A percentile compares a stretch with the other conserved stretches of the same genome.
phyloP scores from a whole-genome alignment of 2,888 invertebrate species.

The Cecidostiba fungosa region DNA sequence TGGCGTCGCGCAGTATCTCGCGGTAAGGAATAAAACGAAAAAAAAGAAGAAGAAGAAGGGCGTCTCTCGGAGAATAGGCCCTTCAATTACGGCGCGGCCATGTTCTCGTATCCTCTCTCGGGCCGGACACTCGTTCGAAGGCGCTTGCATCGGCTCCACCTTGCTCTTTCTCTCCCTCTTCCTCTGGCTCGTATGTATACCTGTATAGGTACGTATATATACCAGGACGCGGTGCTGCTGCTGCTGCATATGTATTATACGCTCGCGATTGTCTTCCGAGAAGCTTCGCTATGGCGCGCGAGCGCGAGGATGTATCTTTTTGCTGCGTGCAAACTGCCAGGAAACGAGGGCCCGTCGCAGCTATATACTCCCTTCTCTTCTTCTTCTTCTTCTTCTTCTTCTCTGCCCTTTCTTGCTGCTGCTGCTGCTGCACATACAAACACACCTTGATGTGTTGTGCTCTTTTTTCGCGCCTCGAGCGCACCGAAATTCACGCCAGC shows the following conservation, averaged over 20 bases:
- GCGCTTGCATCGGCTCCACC: constrained; percentile 8
- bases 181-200: neutral
- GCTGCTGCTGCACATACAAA: neutral
- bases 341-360: constrained; percentile 1
- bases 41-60: neutral
- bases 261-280: constrained; percentile 78
- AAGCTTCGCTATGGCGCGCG: constrained; percentile 68
- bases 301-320: constrained; percentile 57
- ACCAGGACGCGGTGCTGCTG: constrained; percentile 27
- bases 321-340: constrained; percentile 5
- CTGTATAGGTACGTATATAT: neutral
- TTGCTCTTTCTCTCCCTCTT: neutral
- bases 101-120: neutral
- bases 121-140: constrained; percentile 37
- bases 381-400: neutral
- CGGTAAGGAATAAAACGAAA: neutral
- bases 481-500: constrained; percentile 19
- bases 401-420: neutral
- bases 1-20: too few relatives aligned
- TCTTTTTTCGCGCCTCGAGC: neutral
- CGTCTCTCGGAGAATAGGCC: constrained; percentile 18
- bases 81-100: constrained; percentile 46
- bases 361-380: neutral
- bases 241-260: constrained; percentile 79
- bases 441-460: neutral